Percentiles rank a stretch among this genome's conserved stretches.
Conservation (phyloP, 1,140 invertebrate genomes). For the Cylas formicarius region DNA sequence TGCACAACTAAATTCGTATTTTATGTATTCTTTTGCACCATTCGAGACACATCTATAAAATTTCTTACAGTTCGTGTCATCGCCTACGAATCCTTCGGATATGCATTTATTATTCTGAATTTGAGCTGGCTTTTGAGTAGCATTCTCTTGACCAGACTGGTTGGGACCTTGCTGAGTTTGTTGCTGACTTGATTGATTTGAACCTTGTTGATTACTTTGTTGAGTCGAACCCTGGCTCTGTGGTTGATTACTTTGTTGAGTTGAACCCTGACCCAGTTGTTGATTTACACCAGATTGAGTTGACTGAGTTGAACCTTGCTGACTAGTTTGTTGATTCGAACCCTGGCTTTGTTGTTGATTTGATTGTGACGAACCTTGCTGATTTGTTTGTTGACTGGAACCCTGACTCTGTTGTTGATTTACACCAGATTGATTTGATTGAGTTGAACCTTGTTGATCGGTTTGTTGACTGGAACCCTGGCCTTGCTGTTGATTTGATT, state of each 20-base stretch:
- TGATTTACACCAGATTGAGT: conserved; percentile 3
- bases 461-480: not conserved
- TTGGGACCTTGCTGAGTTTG: conserved; percentile 53
- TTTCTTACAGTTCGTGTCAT: conserved; percentile 53
- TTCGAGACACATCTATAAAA: conserved; percentile 61
- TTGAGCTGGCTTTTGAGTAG: conserved; percentile 45
- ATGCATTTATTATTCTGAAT: not conserved
- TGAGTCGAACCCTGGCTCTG: conserved; percentile 1
- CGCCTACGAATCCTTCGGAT: conserved; percentile 39
- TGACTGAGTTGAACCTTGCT: not conserved
- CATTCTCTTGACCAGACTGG: conserved; percentile 45
- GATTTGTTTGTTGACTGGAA: conserved; percentile 1
- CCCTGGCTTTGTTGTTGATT: conserved; percentile 1
- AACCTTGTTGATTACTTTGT: conserved; percentile 38
- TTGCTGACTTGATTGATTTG: conserved; percentile 47
- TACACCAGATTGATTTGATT: conserved; percentile 5
- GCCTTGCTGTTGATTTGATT: conserved; percentile 12
- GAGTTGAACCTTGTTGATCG: not conserved
- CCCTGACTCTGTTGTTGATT: conserved; percentile 2
- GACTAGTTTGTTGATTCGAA: conserved; percentile 4
- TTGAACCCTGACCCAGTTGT: conserved; percentile 41
- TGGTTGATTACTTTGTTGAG: conserved; percentile 3
- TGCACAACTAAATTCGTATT: conserved; percentile 56
- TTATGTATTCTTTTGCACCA: conserved; percentile 46
- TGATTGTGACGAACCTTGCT: not conserved